Percentiles rank a stretch among this genome's conserved stretches.
These are phyloP conservation scores for Philopotamus ludificatus DNA, from an alignment of 1,140 invertebrate genomes.

Conservation along the genomic window DNA sequence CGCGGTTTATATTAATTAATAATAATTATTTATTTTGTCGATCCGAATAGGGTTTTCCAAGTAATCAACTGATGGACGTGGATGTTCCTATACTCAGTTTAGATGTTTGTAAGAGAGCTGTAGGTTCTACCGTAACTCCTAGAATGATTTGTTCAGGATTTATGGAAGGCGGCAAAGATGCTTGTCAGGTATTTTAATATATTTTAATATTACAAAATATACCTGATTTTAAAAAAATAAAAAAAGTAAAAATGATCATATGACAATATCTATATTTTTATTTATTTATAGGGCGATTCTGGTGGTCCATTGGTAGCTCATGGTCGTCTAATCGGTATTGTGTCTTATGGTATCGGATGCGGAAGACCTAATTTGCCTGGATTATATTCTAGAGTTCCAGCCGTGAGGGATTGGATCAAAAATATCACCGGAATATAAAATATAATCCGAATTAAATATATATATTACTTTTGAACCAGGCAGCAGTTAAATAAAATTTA, in stretches of 20 bases:
- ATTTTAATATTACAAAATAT: background rate
- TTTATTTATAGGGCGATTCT: constrained; percentile 52
- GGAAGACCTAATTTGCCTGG: constrained; percentile 58
- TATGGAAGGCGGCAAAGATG: constrained; percentile 57
- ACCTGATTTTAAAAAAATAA: constrained; percentile 8
- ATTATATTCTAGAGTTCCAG: constrained; percentile 59
- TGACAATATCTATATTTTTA: no score
- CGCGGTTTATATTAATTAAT: no score
- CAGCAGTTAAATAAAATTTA: no score
- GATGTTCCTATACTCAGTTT: constrained; percentile 45
- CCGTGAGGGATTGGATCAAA: constrained; percentile 49
- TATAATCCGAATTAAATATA: no score
- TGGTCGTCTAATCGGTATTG: constrained; percentile 57
- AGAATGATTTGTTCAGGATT: constrained; percentile 65
- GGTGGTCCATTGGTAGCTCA: constrained; percentile 49
- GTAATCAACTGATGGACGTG: constrained; percentile 36
- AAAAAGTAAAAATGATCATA: background rate
- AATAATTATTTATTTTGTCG: no score
- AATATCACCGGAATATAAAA: no score
- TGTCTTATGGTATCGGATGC: constrained; percentile 64
- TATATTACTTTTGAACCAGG: no score
- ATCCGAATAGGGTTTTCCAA: no score
- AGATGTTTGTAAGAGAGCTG: constrained; percentile 36
- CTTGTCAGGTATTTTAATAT: constrained; percentile 57
- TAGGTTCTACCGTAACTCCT: constrained; percentile 46